Evolutionary conservation across 2,888 invertebrate species (phyloP), one percentile per base, ranked within the genome.

Genomic region (Tipula confusa): DNA sequence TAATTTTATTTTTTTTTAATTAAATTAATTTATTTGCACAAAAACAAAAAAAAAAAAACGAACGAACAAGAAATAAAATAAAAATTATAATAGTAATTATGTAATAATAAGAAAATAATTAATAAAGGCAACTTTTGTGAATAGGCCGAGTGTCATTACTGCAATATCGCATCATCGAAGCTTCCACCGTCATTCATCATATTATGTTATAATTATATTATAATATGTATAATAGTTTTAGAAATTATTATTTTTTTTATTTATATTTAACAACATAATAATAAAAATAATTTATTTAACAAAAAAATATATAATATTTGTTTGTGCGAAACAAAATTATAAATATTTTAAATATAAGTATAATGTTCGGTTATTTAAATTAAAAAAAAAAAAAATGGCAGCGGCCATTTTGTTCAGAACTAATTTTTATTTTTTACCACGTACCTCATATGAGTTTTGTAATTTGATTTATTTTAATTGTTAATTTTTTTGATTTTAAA

Each of bases 71-170:
- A 15, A 43, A 15, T 43, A 24, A 64, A 24, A 64, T 6, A 64
- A 9, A 64, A 64, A 6, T 64, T 24, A 64, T 24, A 64, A n/a
- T n/a, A n/a, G n/a, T n/a, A n/a, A n/a, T n/a, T n/a, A n/a, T n/a
- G n/a, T n/a, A 64, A 43, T 64, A 24, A 64, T 64, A 64, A 24
- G 24, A 64, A 24, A 24, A n/a, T 7, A 64, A 64, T 24, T 80
- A 80, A 33, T 18, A 36, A 82, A 82, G 82, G 82, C 82, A 82
- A 82, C 82, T 82, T 82, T 82, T 82, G 82, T 82, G 82, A 82
- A 33, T 33, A 82, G 82, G 82, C 82, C 36, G 82, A 33, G 29
- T 29, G 64, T 64, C 64, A 64, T 3, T 64, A 64, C 64, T 24
- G 24, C 24, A n/a, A n/a, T n/a, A 24, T 64, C 64, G 64, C 64